These are phyloP conservation scores for Pycnomerus fuliginosus DNA, from an alignment of 2,888 invertebrate species.

Conservation along the genomic window DNA sequence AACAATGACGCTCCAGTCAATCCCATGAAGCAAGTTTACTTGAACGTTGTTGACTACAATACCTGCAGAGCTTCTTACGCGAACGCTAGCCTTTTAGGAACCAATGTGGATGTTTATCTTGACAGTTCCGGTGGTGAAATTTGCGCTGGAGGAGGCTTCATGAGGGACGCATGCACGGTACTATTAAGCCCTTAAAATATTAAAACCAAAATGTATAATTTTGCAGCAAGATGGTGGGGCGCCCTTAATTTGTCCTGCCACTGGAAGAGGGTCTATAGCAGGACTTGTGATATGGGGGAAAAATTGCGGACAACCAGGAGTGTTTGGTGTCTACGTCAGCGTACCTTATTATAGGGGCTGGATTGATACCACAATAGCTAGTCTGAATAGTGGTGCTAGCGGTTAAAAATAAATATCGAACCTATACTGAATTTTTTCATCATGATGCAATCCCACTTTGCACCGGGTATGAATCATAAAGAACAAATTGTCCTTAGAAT, in stretches of 20 bases:
- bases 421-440: neutral
- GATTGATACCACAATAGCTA: constrained; percentile 25
- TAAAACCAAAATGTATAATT: constrained; percentile 28
- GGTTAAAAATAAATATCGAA: neutral
- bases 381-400: constrained; percentile 1
- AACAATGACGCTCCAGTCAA: constrained; percentile 51
- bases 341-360: constrained; percentile 58
- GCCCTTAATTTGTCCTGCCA: constrained; percentile 61
- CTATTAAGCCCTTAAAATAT: neutral
- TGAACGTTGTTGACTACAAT: constrained; percentile 65
- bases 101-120: constrained; percentile 43
- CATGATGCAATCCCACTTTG: too few species aligned
- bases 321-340: constrained; percentile 79
- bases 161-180: constrained; percentile 47
- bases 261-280: constrained; percentile 59
- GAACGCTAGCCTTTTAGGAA: constrained; percentile 34
- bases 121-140: constrained; percentile 42
- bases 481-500: too few species aligned
- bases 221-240: constrained; percentile 73
- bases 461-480: too few species aligned
- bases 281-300: constrained; percentile 76
- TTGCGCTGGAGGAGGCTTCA: constrained; percentile 46
- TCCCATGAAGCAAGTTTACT: constrained; percentile 73
- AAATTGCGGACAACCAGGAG: constrained; percentile 67
- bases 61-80: constrained; percentile 46